Evolutionary conservation across 1,140 invertebrate species (phyloP).

Genomic region (Bacillus rossius): DNA sequence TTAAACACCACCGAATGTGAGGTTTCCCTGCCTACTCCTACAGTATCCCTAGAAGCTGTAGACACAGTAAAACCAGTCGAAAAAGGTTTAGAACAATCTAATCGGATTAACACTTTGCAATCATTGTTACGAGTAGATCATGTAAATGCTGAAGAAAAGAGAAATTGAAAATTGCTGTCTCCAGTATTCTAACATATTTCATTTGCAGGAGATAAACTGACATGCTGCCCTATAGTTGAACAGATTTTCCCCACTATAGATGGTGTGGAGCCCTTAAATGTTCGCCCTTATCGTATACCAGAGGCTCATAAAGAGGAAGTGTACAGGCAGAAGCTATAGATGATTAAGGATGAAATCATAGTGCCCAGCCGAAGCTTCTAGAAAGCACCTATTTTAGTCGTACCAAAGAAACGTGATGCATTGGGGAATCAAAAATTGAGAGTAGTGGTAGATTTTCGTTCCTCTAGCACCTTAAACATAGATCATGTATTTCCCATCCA

Average conservation of each 20-base stretch:
- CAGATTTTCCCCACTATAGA: not conserved
- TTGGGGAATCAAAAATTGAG: conserved; percentile 5
- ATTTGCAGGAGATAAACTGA: conserved; percentile 6
- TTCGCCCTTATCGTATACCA: conserved; percentile 6
- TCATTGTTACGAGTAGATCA: not conserved
- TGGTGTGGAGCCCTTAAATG: not conserved
- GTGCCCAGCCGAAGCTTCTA: not conserved
- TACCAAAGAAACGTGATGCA: conserved; percentile 12
- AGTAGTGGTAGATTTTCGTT: conserved; percentile 39
- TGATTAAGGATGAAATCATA: conserved; percentile 10
- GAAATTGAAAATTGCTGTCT: not conserved
- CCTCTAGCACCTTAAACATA: conserved; percentile 35
- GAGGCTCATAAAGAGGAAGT: conserved; percentile 8
- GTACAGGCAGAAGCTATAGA: conserved; percentile 1
- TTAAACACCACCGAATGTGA: no score
- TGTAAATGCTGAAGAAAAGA: conserved; percentile 6
- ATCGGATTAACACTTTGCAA: not conserved
- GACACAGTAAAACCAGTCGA: no score
- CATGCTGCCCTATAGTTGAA: not conserved
- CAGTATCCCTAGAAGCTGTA: no score
- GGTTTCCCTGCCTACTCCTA: no score
- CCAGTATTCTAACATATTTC: conserved; percentile 11
- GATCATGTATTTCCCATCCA: conserved; percentile 42
- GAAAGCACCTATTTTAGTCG: conserved; percentile 4
- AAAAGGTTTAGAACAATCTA: no score